These are phyloP conservation scores for Stichodactyla helianthus DNA, from an alignment of 64 coral and sea anemone genomes.

Conservation along the genomic window DNA sequence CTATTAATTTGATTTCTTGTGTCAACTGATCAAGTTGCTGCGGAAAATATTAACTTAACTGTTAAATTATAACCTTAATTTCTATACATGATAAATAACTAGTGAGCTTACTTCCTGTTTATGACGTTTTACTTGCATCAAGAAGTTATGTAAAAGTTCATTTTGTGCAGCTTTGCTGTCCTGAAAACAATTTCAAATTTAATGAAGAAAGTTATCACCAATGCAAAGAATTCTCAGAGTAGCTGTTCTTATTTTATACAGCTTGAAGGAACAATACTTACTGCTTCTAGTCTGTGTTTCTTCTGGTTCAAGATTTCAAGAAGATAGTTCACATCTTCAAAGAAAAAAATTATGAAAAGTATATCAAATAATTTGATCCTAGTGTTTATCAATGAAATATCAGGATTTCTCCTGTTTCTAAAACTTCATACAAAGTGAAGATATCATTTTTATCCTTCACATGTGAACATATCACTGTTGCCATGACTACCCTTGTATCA, in stretches of 20 bases:
- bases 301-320: constrained; percentile 82
- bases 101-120: constrained; percentile 84
- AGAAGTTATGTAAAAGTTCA: constrained; percentile 88
- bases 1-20: constrained; percentile 95
- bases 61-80: too few species aligned
- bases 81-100: too few species aligned
- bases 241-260: background rate
- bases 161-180: constrained; percentile 95
- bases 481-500: too few species aligned
- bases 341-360: background rate
- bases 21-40: constrained; percentile 99
- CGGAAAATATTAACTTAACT: background rate
- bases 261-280: constrained; percentile 48
- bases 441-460: too few species aligned
- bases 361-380: background rate
- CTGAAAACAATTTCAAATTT: constrained; percentile 4
- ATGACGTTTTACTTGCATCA: constrained; percentile 91
- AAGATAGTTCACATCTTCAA: constrained; percentile 90
- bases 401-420: too few species aligned
- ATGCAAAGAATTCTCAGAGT: background rate
- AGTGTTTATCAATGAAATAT: too few species aligned
- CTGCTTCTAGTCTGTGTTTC: constrained; percentile 92
- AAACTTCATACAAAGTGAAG: too few species aligned
- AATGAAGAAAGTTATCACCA: background rate
- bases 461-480: too few species aligned